Base-by-base conservation (phyloP, 2,888 invertebrate genomes). In the Pyrrhopygopsis socrates region DNA sequence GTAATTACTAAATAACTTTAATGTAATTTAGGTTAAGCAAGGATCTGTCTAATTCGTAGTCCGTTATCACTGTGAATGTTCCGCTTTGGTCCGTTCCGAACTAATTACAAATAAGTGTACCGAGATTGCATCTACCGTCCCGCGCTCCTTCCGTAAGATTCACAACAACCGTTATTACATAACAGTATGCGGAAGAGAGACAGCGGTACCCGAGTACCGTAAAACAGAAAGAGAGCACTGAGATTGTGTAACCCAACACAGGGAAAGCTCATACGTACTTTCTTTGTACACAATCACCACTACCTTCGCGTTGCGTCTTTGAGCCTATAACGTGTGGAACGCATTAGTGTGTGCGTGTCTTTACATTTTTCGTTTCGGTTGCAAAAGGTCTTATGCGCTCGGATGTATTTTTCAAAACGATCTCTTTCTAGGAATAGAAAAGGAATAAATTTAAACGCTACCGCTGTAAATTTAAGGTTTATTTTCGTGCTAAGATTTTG, bases 121-220 rank as follows among this genome's bases (percentile, higher is more conserved):
- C 88, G 89, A 93, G 97, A 96, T 96, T 92, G 89, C 91, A 97
- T 97, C 96, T 81, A 73, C 85, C 34, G 34, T 34, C 34, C 92
- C 93, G 85, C 86, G 79, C 93, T 94, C 95, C 95, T 96, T 95
- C 95, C 95, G 95, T 95, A 95, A 93, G 96, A 96, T 96, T 95
- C 84, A 97, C 97, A 97, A 97, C 97, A 96, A 97, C 98, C 97
- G 97, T 98, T 98, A 98, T 98, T 97, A 96, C 97, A 97, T 98
- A 98, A 98, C 97, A 97, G 97, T 97, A 94, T 86, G 96, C 87
- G 92, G 88, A 96, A 97, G 84, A 86, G 96, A 95, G 97, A 97
- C 71, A 87, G 93, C 80, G 70, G 90, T 89, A 93, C 87, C 85
- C 89, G 89, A 79, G 93, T 90, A 41, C 75, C 85, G 86, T 86